Base-by-base conservation (phyloP, 92 coral and sea anemone species). In the Montipora capitata region DNA sequence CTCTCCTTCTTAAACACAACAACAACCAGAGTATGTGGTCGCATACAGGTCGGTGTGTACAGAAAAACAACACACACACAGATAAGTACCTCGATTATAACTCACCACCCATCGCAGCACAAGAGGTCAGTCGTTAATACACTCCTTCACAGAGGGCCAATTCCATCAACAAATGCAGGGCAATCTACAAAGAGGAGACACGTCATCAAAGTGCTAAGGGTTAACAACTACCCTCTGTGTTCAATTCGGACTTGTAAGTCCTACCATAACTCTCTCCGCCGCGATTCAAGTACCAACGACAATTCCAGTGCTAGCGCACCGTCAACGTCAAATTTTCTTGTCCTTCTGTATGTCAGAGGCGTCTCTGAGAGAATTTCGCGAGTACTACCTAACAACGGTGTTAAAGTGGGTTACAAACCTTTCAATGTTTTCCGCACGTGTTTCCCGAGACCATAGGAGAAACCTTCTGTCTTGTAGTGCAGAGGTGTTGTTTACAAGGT, bases 91-190 rank as follows among this genome's bases (percentile, higher is more conserved):
- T 86, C 15, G 80, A 87, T 16, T 87, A 49, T 16, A 58, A 56
- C 44, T 16, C 77, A 88, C 51, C 78, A 82, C 39, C 83, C 88
- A 8, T 10, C 72, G 20, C 79, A 74, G 56, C 88, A 82, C 73
- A 88, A 82, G 58, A 76, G 76, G 41, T 88, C 92, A 12, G 83
- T 82, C 5, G 70, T 88, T 5, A 73, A 88, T 40, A 87, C 76
- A 7, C 18, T 56, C 61, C 61, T 5, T 56, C 14, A 56, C 61
- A 56, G 61, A 56, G 61, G 14, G 8, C 6, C 11, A 13, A 40
- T 69, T 5, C 73, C 52, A 16, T 81, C 65, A 16, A 17, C 85
- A 15, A 64, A 41, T 0, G 2, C 15, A 20, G 68, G 76, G 15
- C 65, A 2, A 14, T 72, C 41, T 1, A 83, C 40, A 59, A 73